A percentile compares a stretch with the other conserved stretches of the same genome.
Evolutionary conservation across 2,113 vertebrate genomes (phyloP).

Genomic region (Larimichthys crocea): DNA sequence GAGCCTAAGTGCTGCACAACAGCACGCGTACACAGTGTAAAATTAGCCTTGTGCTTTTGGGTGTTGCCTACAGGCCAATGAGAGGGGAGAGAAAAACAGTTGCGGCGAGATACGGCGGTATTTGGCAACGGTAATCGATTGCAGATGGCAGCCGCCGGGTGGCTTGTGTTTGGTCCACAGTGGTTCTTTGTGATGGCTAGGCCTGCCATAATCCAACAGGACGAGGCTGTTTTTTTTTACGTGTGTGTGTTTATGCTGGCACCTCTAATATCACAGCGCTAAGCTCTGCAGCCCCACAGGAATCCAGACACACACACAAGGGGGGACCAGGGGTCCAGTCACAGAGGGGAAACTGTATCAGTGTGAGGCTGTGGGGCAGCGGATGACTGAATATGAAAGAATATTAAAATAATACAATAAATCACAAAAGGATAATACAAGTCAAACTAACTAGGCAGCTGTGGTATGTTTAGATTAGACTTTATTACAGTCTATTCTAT

Average conservation of each 20-base stretch:
- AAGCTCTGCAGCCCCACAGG: conserved; percentile 61
- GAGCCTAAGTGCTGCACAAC: conserved; percentile 29
- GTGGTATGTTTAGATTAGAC: no score
- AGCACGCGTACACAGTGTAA: conserved; percentile 43
- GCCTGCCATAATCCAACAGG: conserved; percentile 67
- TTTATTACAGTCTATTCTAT: no score
- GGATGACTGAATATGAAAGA: conserved; percentile 5
- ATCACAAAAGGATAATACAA: neutral
- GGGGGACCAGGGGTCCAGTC: conserved; percentile 29
- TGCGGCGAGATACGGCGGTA: conserved; percentile 62
- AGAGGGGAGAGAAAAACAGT: conserved; percentile 62
- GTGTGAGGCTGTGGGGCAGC: conserved; percentile 16
- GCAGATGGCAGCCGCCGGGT: conserved; percentile 75
- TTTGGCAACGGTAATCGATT: conserved; percentile 76
- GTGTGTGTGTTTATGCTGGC: conserved; percentile 55
- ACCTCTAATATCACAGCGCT: conserved; percentile 63
- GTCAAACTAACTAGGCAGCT: neutral
- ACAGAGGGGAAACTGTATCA: conserved; percentile 36
- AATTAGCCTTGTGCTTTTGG: conserved; percentile 66
- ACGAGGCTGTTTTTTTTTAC: conserved; percentile 49
- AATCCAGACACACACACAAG: conserved; percentile 58
- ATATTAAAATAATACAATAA: neutral
- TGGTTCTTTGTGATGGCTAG: conserved; percentile 76
- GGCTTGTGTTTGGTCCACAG: conserved; percentile 75
- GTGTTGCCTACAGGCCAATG: conserved; percentile 65